These are phyloP conservation scores for Shargacucullia verbasci DNA, from an alignment of 2,888 invertebrate species.

Conservation along the genomic window DNA sequence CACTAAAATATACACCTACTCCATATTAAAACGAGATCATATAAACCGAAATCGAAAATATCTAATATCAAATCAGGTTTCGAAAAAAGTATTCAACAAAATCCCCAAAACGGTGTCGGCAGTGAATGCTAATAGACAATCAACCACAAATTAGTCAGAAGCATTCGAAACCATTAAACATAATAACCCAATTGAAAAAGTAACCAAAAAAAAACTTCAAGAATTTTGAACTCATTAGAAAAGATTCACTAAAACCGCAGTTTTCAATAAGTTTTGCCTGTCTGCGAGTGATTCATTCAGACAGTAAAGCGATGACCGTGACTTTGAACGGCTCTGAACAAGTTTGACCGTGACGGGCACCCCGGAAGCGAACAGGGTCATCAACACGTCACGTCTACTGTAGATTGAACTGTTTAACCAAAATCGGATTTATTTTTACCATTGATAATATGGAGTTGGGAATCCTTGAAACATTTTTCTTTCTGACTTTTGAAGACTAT, in stretches of 20 bases:
- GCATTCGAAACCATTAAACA: constrained; percentile 15
- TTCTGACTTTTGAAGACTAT: too few species aligned
- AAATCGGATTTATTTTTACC: too few species aligned
- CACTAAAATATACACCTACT: too few species aligned
- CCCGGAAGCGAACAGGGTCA: constrained; percentile 45
- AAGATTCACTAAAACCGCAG: constrained; percentile 20
- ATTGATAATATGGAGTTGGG: too few species aligned
- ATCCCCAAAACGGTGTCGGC: too few species aligned
- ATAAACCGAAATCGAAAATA: background rate
- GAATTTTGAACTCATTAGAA: constrained; percentile 1
- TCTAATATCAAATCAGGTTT: background rate
- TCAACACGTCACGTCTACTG: constrained; percentile 22
- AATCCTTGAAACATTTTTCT: too few species aligned
- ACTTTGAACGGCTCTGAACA: constrained; percentile 39
- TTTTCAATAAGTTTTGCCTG: constrained; percentile 15
- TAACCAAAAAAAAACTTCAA: background rate
- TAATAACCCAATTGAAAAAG: background rate
- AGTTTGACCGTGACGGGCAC: constrained; percentile 20
- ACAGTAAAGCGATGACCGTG: constrained; percentile 34
- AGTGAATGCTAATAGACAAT: constrained; percentile 9
- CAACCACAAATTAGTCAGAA: constrained; percentile 20
- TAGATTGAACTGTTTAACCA: too few species aligned
- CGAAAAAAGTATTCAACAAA: too few species aligned
- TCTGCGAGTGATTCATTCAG: constrained; percentile 33
- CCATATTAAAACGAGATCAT: too few species aligned